Evolutionary conservation across 2,888 invertebrate species (phyloP).

Genomic region (Ochropleura leucogaster): DNA sequence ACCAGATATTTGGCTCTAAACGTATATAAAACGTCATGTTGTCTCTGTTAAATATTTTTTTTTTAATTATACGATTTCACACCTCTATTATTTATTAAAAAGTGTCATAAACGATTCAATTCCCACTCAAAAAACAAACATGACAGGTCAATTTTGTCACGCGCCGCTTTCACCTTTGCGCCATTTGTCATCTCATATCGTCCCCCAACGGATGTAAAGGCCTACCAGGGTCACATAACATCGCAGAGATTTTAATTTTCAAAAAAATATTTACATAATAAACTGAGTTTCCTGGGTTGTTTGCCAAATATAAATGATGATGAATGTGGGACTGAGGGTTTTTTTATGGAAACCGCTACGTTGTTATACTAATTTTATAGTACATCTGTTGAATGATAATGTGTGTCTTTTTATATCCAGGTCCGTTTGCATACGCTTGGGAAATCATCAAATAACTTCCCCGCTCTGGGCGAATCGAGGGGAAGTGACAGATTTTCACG

Average conservation of each 20-base stretch:
- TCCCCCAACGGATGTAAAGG: constrained; percentile 40
- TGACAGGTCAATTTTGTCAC: constrained; percentile 42
- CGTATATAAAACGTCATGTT: neutral
- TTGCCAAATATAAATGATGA: constrained; percentile 59
- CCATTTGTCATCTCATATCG: constrained; percentile 62
- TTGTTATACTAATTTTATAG: constrained; percentile 35
- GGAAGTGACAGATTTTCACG: too few relatives aligned
- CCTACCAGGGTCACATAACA: constrained; percentile 51
- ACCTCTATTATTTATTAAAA: neutral
- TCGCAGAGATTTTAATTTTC: constrained; percentile 54
- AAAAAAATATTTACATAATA: constrained; percentile 47
- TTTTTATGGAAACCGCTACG: constrained; percentile 35
- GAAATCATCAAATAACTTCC: too few relatives aligned
- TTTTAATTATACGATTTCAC: too few relatives aligned
- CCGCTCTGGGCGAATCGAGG: too few relatives aligned
- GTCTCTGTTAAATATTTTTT: too few relatives aligned
- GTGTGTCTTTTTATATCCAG: constrained; percentile 10
- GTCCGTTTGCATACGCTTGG: neutral
- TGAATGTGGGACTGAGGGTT: constrained; percentile 39
- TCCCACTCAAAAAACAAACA: constrained; percentile 24
- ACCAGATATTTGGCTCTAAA: neutral
- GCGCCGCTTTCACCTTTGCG: constrained; percentile 34
- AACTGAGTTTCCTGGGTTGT: constrained; percentile 48
- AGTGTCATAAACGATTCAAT: constrained; percentile 7
- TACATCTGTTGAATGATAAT: constrained; percentile 20